Base-by-base conservation (phyloP, 2,113 vertebrate species). In the Tetrax tetrax region DNA sequence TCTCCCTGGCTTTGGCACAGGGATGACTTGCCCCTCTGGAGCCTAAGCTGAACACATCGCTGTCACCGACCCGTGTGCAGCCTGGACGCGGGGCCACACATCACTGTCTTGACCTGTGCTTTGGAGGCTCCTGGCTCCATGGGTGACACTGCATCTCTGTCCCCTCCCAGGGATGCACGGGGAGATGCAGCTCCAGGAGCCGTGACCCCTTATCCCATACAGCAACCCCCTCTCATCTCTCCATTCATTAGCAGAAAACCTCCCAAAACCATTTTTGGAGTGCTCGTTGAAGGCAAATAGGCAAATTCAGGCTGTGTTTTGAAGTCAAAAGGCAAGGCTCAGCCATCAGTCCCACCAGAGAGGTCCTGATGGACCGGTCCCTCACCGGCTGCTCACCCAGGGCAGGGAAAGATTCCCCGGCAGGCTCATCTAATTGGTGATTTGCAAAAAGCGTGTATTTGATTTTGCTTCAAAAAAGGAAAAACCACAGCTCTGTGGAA, bases 1-100 rank as follows among this genome's bases (percentile, higher is more conserved):
- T 97, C 78, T 97, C 95, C 97, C 83, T 94, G 98, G 97, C 98
- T 98, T 98, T 98, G 98, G 98, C 98, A 98, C 81, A 70, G 94
- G 92, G 97, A 97, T 91, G 97, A 97, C 98, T 98, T 98, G 97
- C 96, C 94, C 98, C 97, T 98, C 97, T 97, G 90, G 74, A 98
- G 98, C 97, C 96, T 70, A 95, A 98, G 95, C 41, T 29, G 69
- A 90, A 87, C 96, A 86, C 92, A 94, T 95, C 53, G 45, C 97
- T 97, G 96, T 93, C 83, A 38, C 95, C 79, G 65, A 93, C 76
- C 97, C 65, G 90, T 27, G 41, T 19, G 3, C 47, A 41, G 43
- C 71, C 87, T 71, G 56, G 37, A 69, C 64, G 21, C 1, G 1
- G 65, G 60, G 78, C 61, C 60, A 37, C 2, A 2, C 2, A 3